phyloP scores from a whole-genome alignment of 2,888 invertebrate genomes.

The Clusia tigrina region DNA sequence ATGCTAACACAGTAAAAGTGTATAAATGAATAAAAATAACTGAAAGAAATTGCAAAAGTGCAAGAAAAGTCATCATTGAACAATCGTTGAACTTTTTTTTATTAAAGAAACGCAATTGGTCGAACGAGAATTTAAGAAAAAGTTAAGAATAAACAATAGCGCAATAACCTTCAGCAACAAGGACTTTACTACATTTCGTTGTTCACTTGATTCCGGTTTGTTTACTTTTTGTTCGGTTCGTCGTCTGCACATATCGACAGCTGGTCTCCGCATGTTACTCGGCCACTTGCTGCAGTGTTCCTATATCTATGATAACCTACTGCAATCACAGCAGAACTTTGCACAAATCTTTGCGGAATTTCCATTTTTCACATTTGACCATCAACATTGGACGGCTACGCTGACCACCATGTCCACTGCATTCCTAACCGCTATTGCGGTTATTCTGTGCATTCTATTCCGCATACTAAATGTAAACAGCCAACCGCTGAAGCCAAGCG shows the following conservation, averaged over 20 bases:
- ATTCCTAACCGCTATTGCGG: conserved; percentile 80
- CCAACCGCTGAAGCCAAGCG: conserved; percentile 78
- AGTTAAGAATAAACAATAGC: not conserved
- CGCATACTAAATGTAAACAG: conserved; percentile 86
- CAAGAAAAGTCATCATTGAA: no score
- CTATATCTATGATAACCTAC: conserved; percentile 35
- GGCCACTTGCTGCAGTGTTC: conserved; percentile 24
- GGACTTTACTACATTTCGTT: not conserved
- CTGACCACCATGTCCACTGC: conserved; percentile 76
- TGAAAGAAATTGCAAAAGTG: no score
- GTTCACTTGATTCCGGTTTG: not conserved
- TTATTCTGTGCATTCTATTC: conserved; percentile 83
- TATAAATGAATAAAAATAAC: no score
- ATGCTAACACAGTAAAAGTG: no score
- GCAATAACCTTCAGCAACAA: not conserved
- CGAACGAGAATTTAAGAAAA: not conserved
- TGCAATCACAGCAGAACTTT: conserved; percentile 39
- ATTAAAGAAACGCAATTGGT: not conserved
- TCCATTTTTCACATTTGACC: conserved; percentile 23
- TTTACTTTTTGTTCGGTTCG: not conserved
- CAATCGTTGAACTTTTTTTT: no score
- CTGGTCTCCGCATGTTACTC: conserved; percentile 22
- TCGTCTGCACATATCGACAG: not conserved
- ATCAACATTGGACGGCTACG: not conserved
- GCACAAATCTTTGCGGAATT: conserved; percentile 35